Percentiles rank a stretch among this genome's conserved stretches.
These are phyloP conservation scores for Mustelus asterias DNA, from an alignment of 2,113 vertebrate species.

Conservation along the genomic window DNA sequence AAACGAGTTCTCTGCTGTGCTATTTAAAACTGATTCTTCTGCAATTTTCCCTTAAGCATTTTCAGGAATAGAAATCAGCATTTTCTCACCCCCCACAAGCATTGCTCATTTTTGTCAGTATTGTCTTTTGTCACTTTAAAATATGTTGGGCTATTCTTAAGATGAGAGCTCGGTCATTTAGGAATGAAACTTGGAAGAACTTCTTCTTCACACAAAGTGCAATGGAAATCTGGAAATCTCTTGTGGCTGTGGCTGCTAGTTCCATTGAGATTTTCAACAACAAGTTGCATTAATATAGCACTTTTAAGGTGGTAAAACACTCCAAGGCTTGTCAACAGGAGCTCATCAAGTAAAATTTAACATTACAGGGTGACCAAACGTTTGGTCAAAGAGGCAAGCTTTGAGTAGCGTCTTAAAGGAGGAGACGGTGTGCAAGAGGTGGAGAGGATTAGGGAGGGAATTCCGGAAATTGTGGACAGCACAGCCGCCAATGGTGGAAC, in stretches of 20 bases:
- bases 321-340: not conserved
- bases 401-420: not conserved
- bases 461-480: not conserved
- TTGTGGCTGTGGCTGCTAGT: not conserved
- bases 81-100: not conserved
- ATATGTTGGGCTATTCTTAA: not conserved
- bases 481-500: not conserved
- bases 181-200: not conserved
- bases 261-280: not conserved
- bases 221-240: not conserved
- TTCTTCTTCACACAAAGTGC: not conserved
- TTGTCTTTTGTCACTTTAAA: not conserved
- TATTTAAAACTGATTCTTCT: not conserved
- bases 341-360: not conserved
- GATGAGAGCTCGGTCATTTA: not conserved
- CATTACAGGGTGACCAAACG: not conserved
- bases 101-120: too few species aligned
- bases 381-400: not conserved
- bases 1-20: not conserved
- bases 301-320: not conserved
- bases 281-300: not conserved
- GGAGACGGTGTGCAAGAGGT: not conserved
- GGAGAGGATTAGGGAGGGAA: not conserved
- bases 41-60: not conserved
- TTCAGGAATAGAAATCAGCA: not conserved